These are phyloP conservation scores for Corythucha ciliata DNA, from an alignment of 2,888 invertebrate genomes.

Conservation along the genomic window DNA sequence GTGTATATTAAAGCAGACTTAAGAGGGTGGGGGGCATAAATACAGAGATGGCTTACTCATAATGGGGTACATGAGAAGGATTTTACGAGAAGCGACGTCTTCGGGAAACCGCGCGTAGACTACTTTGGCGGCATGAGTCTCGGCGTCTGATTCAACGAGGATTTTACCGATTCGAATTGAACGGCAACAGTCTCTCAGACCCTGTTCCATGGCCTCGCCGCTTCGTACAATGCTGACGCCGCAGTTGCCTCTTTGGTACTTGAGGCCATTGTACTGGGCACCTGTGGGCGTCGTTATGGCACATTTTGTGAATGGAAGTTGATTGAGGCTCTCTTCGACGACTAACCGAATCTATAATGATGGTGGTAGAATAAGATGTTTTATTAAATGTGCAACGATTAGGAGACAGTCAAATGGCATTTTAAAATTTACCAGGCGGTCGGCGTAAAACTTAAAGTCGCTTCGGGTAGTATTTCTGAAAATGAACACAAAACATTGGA, in stretches of 20 bases:
- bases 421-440: slow-evolving; percentile 62
- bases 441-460: slow-evolving; percentile 98
- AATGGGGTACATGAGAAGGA: slow-evolving; percentile 95
- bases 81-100: slow-evolving; percentile 78
- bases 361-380: slow-evolving; percentile 12
- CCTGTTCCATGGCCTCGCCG: slow-evolving; percentile 95
- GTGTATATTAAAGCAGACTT: not conserved
- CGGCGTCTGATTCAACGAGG: slow-evolving; percentile 89
- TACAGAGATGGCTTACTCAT: slow-evolving; percentile 62
- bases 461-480: slow-evolving; percentile 79
- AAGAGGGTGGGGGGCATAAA: too few relatives aligned
- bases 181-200: slow-evolving; percentile 90
- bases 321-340: slow-evolving; percentile 96
- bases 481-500: slow-evolving; percentile 36
- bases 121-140: slow-evolving; percentile 91
- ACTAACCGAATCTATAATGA: slow-evolving; percentile 71
- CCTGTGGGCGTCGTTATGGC: slow-evolving; percentile 90
- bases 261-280: slow-evolving; percentile 79
- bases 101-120: slow-evolving; percentile 97
- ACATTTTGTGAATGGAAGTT: slow-evolving; percentile 85
- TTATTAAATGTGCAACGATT: not conserved
- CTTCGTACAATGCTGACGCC: slow-evolving; percentile 94
- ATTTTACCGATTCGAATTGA: slow-evolving; percentile 98
- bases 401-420: not conserved
- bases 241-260: slow-evolving; percentile 95